These are phyloP conservation scores for Dynastes hyllus DNA, from an alignment of 2,888 invertebrate genomes.

Conservation along the genomic window DNA sequence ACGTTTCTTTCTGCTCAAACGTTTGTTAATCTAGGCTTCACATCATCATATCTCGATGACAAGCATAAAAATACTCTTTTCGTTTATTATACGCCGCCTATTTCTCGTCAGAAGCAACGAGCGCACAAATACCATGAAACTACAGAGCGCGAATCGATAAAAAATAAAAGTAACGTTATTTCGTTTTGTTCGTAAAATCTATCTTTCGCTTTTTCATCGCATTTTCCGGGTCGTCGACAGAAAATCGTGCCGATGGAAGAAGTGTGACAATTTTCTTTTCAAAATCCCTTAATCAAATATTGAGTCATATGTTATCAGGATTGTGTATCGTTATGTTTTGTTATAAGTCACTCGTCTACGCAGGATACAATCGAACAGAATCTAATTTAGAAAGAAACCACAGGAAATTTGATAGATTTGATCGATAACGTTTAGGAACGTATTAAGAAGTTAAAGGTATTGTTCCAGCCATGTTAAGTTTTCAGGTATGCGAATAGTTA, in stretches of 20 bases:
- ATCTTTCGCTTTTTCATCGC: constrained; percentile 16
- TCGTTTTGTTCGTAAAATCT: constrained; percentile 15
- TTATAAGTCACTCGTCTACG: constrained; percentile 1
- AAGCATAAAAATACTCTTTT: constrained; percentile 18
- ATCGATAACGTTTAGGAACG: not conserved
- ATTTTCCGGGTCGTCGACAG: constrained; percentile 22
- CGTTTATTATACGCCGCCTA: not conserved
- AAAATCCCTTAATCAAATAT: constrained; percentile 55
- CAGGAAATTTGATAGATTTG: not conserved
- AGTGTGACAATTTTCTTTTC: constrained; percentile 53
- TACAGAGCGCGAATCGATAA: constrained; percentile 17
- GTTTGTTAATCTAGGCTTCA: not conserved
- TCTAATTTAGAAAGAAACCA: constrained; percentile 9
- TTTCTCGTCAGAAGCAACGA: constrained; percentile 20
- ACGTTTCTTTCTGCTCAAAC: not conserved
- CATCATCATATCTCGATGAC: not conserved
- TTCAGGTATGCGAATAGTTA: not conserved
- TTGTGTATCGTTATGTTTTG: constrained; percentile 8
- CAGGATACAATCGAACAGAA: not conserved
- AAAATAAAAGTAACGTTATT: constrained; percentile 38
- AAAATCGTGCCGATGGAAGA: constrained; percentile 15
- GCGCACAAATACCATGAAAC: not conserved
- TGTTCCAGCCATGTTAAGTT: not conserved
- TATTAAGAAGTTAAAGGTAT: not conserved
- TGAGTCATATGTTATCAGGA: constrained; percentile 31